phyloP scores from a whole-genome alignment of 2,113 vertebrate genomes.

The Chloropsis cyanopogon region DNA sequence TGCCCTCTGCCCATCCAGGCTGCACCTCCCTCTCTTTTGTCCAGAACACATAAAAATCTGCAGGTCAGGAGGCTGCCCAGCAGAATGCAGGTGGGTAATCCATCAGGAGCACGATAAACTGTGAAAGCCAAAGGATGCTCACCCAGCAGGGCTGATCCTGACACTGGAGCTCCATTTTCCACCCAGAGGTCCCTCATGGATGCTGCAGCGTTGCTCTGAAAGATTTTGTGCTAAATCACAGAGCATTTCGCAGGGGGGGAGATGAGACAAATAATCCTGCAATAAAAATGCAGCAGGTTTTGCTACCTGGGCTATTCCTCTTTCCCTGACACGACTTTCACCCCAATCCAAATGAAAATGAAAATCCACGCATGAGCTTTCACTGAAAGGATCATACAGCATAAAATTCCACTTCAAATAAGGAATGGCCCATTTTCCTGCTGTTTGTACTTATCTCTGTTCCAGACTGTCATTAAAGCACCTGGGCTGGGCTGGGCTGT shows the following conservation, averaged over 20 bases:
- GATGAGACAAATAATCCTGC: not conserved
- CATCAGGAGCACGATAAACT: not conserved
- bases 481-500: too few relatives aligned
- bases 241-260: not conserved
- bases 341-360: not conserved
- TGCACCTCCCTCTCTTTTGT: not conserved
- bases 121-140: not conserved
- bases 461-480: not conserved
- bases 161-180: not conserved
- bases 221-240: not conserved
- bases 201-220: not conserved
- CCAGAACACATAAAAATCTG: rapidly evolving
- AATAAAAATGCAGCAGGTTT: not conserved
- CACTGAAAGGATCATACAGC: not conserved
- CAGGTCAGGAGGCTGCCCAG: not conserved
- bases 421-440: not conserved
- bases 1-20: not conserved
- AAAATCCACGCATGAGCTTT: not conserved
- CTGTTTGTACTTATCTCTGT: not conserved
- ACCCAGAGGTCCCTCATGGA: not conserved
- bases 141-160: not conserved
- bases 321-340: not conserved
- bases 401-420: not conserved
- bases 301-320: not conserved
- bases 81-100: not conserved